Conservation (phyloP, 2,113 vertebrate genomes). For the Dascyllus trimaculatus region DNA sequence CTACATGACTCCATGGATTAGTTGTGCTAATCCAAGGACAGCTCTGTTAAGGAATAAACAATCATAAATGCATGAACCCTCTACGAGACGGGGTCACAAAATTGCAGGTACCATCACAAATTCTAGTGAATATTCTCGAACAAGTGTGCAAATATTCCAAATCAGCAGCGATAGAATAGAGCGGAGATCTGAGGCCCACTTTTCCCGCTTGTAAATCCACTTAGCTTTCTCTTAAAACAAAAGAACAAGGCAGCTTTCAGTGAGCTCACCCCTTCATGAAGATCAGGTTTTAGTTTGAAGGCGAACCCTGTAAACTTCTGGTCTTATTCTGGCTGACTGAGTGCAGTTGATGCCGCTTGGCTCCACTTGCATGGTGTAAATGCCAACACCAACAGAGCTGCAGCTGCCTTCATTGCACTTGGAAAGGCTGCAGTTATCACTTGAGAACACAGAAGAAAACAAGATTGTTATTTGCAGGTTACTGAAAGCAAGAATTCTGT, state of each 20-base stretch:
- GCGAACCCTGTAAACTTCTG: not conserved
- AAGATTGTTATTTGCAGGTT: not conserved
- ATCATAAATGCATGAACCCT: too few relatives aligned
- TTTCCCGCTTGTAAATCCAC: too few relatives aligned
- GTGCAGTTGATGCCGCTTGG: not conserved
- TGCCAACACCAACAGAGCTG: not conserved
- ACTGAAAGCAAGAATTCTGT: not conserved
- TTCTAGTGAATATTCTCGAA: too few relatives aligned
- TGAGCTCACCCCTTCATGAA: not conserved
- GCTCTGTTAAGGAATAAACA: too few relatives aligned
- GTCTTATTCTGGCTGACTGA: not conserved
- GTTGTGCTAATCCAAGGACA: too few relatives aligned
- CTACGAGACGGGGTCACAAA: too few relatives aligned
- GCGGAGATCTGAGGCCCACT: too few relatives aligned
- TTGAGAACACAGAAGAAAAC: not conserved
- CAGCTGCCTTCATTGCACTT: constrained; percentile 9
- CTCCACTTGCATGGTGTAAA: not conserved
- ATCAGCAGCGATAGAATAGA: too few relatives aligned
- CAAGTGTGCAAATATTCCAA: too few relatives aligned
- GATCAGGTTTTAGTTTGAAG: constrained; percentile 44
- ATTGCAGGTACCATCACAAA: too few relatives aligned
- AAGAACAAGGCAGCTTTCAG: not conserved
- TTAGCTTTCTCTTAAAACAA: not conserved
- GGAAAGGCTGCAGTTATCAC: constrained; percentile 5
- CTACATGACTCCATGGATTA: too few relatives aligned